These are phyloP conservation scores for Diarsia rubi DNA, from an alignment of 2,888 invertebrate species.

Conservation along the genomic window DNA sequence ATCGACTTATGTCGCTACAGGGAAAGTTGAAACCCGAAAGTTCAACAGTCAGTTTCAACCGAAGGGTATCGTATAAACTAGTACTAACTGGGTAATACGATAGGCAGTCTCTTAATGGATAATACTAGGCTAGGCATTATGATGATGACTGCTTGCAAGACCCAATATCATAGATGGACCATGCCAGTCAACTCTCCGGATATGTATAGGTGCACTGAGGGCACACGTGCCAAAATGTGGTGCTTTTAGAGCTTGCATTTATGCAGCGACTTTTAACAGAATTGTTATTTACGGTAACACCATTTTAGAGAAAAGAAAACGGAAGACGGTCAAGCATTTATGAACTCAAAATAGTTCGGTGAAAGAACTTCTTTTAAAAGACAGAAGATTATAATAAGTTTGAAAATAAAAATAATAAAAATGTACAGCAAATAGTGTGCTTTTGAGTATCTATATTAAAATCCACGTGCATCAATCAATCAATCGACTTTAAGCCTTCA, in stretches of 20 bases:
- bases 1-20: too few relatives aligned
- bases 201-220: too few relatives aligned
- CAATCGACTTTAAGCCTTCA: constrained; percentile 4
- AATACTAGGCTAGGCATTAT: too few relatives aligned
- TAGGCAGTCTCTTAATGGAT: too few relatives aligned
- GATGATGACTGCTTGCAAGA: too few relatives aligned
- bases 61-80: too few relatives aligned
- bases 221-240: too few relatives aligned
- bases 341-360: not conserved
- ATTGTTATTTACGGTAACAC: not conserved
- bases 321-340: not conserved
- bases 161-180: not conserved
- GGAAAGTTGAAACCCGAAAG: too few relatives aligned
- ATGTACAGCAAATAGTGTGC: not conserved
- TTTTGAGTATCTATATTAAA: not conserved
- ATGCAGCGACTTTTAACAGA: not conserved
- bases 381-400: not conserved
- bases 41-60: too few relatives aligned
- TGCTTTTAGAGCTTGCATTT: too few relatives aligned
- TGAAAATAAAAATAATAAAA: too few relatives aligned
- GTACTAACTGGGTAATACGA: too few relatives aligned
- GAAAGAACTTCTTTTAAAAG: not conserved
- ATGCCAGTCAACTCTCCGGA: not conserved
- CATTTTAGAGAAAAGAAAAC: not conserved
- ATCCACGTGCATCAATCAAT: constrained; percentile 4